Conservation (phyloP, 1,140 invertebrate species). For the Diorhabda sublineata region DNA sequence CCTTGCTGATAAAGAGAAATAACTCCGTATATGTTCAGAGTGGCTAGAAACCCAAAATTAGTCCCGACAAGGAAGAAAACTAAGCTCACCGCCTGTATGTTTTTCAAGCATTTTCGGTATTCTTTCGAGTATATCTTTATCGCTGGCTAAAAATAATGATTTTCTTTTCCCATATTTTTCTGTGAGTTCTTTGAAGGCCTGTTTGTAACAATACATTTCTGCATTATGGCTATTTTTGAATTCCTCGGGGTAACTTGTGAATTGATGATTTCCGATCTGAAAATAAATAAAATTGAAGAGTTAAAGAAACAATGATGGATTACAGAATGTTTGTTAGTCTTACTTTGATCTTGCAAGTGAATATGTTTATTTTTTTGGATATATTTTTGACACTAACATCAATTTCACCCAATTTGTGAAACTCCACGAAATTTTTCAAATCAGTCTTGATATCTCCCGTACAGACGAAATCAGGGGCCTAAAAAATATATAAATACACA, state of each 20-base stretch:
- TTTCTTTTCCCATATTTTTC: slow-evolving; percentile 41
- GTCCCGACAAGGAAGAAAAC: no score
- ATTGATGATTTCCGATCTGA: slow-evolving; percentile 51
- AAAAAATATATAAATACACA: slow-evolving; percentile 5
- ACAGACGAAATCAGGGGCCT: slow-evolving; percentile 21
- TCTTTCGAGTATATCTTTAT: slow-evolving; percentile 42
- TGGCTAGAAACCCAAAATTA: no score
- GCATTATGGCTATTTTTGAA: slow-evolving; percentile 51
- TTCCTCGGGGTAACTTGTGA: slow-evolving; percentile 57
- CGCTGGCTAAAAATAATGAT: slow-evolving; percentile 33
- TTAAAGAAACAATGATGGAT: not conserved
- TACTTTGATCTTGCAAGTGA: slow-evolving; percentile 47
- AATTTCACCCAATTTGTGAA: slow-evolving; percentile 34
- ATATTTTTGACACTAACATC: slow-evolving; percentile 23
- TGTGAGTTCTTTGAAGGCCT: slow-evolving; percentile 49
- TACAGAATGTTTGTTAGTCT: not conserved
- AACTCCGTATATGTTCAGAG: no score
- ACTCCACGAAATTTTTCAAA: slow-evolving; percentile 31
- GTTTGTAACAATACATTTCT: slow-evolving; percentile 51
- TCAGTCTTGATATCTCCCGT: slow-evolving; percentile 28
- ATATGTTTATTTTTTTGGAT: slow-evolving; percentile 39
- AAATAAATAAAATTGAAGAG: slow-evolving; percentile 8
- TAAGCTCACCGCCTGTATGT: slow-evolving; percentile 24
- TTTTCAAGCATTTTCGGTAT: slow-evolving; percentile 31
- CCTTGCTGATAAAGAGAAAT: no score